These are phyloP conservation scores for Euproctis similis DNA, from an alignment of 2,888 invertebrate species.

Conservation along the genomic window DNA sequence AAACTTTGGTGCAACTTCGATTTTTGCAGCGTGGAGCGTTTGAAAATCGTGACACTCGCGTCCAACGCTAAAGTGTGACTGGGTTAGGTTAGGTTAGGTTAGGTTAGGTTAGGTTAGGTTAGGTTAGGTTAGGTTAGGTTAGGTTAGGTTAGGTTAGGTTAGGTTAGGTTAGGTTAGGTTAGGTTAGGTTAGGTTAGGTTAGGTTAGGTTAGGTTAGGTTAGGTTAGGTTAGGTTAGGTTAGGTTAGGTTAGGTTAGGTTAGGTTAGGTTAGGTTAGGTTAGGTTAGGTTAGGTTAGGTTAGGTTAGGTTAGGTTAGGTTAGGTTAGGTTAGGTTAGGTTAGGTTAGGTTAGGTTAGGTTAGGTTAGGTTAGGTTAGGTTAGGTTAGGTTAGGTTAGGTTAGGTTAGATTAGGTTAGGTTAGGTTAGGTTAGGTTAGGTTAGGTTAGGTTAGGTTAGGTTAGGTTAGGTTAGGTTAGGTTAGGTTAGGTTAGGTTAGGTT, in stretches of 20 bases:
- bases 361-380: no score
- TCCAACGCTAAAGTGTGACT: no score
- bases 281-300: constrained; percentile 14
- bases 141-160: constrained; percentile 19
- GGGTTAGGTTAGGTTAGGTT: constrained; percentile 9
- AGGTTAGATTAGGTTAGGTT: not conserved
- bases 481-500: not conserved
- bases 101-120: constrained; percentile 4
- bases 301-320: constrained; percentile 11
- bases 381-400: no score
- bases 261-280: constrained; percentile 15
- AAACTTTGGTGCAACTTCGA: no score
- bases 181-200: constrained; percentile 13
- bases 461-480: not conserved
- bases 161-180: constrained; percentile 19
- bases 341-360: no score
- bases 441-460: not conserved
- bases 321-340: constrained; percentile 5
- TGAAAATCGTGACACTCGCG: no score
- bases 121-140: constrained; percentile 15
- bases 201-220: constrained; percentile 7
- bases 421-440: constrained; percentile 1
- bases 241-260: constrained; percentile 15
- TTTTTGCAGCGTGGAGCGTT: no score
- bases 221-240: constrained; percentile 11